Base-by-base conservation (phyloP, 2,113 vertebrate genomes). In the Damaliscus lunatus region DNA sequence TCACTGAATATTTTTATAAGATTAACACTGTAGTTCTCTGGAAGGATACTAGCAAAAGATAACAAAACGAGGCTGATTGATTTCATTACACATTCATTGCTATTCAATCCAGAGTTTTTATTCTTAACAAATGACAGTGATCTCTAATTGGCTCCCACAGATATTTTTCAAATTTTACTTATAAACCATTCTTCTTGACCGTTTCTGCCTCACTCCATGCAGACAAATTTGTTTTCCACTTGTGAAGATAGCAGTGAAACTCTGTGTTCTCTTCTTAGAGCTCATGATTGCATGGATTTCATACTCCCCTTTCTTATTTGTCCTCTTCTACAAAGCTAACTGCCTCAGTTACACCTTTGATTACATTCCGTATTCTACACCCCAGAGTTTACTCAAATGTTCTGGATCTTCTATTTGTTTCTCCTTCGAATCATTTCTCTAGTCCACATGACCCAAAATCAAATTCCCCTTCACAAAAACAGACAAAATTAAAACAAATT, bases 71-170 rank as follows among this genome's bases (percentile, higher is more conserved):
- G 15, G 15, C 8, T 96, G 62, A 88, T 60, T 71, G n/a, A 53
- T 90, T 33, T 19, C 33, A 33, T 88, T 94, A 64, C 6, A 74
- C 17, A 87, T 87, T 36, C n/a, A 50, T 64, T 64, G 31, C 36
- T 92, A 43, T 80, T 93, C 77, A 91, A 74, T 81, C 31, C 71
- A 60, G 33, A 53, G 40, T 4, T 84, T 84, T 64, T 48, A 33
- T 77, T 93, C 60, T 88, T 78, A 93, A 88, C 15, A 95, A 91
- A 53, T 80, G 36, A 88, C 19, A 84, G 55, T 95, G 31, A 96
- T n/a, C 1, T 84, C 77, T 80, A 93, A 84, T 48, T 92, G 71
- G 43, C 9, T 27, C 43, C 11, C 8, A 74, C 4, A 80, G 52
- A 86, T 53, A 77, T 53, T 92, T 88, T 94, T 53, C 25, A 96